Base-by-base conservation (phyloP, 2,888 invertebrate species). In the Hetaerina titia region DNA sequence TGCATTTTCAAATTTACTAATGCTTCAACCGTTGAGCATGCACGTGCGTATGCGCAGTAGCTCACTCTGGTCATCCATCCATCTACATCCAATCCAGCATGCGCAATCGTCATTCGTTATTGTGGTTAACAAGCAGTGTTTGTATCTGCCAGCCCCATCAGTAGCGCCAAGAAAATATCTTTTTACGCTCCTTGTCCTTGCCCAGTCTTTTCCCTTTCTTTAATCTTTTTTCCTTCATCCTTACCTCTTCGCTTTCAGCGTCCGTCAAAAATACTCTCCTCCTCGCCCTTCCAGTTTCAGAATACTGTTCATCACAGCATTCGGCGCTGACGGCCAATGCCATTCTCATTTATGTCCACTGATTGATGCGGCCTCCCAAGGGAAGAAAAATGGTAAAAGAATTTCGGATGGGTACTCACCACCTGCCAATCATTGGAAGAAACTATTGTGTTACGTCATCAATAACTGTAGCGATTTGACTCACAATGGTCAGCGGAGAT, bases 221-320 rank as follows among this genome's bases (percentile, higher is more conserved):
- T 64, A 56, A 56, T n/a, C 15, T n/a, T 56, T 92, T 56, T 64
- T 56, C 92, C 22, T 25, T 69, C 92, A n/a, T 69, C 60, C 92
- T 56, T 64, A 56, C 15, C 69, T 22, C n/a, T 69, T 92, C 69
- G 92, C 69, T 92, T 89, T 89, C 89, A 89, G 69, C n/a, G 69
- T 92, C 92, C 45, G 69, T 92, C 92, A 92, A 69, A 92, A 81
- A 64, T 69, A 74, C 92, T 92, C 69, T 74, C 74, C 92, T n/a
- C 69, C 22, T 57, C 56, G 15, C 22, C 64, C 22, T 31, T 69
- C 56, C 56, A 22, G 69, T 22, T 69, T 92, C 22, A 56, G 69
- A 64, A 56, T 69, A n/a, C 89, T 57, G 69, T 92, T 56, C 22
- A 17, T 92, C 56, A n/a, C 64, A 90, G 45, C 90, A 15, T 92